These are phyloP conservation scores for Oncorhynchus masou DNA, from an alignment of 2,113 vertebrate genomes.

Conservation along the genomic window DNA sequence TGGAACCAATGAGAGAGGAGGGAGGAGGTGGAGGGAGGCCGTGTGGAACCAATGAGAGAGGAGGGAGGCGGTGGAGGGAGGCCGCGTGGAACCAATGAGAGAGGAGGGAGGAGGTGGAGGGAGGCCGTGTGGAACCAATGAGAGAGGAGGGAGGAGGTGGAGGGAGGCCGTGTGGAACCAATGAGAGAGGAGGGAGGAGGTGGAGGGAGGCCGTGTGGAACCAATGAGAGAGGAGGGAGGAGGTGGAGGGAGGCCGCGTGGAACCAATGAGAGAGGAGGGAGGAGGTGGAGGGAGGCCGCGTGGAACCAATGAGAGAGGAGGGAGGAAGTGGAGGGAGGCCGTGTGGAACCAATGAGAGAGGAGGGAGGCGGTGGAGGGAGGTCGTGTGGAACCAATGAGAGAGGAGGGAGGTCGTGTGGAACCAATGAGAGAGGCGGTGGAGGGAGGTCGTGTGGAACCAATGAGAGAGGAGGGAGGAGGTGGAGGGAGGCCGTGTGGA, in stretches of 20 bases:
- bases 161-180: constrained; percentile 9
- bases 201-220: background rate
- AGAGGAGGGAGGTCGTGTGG: no score
- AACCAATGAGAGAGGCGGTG: no score
- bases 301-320: constrained; percentile 2
- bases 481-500: background rate
- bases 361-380: background rate
- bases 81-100: constrained; percentile 10
- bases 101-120: constrained; percentile 4
- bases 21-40: background rate
- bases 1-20: constrained; percentile 11
- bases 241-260: constrained; percentile 21
- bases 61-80: constrained; percentile 27
- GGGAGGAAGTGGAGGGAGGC: constrained; percentile 33
- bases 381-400: constrained; percentile 5
- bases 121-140: constrained; percentile 1
- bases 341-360: constrained; percentile 3
- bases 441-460: constrained; percentile 9
- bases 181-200: constrained; percentile 17
- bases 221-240: constrained; percentile 23
- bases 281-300: background rate
- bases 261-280: constrained; percentile 14
- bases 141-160: constrained; percentile 27
- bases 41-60: constrained; percentile 12
- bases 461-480: constrained; percentile 17